These are phyloP conservation scores for Smittia sp. DNA, from an alignment of 2,888 invertebrate genomes.

Conservation along the genomic window DNA sequence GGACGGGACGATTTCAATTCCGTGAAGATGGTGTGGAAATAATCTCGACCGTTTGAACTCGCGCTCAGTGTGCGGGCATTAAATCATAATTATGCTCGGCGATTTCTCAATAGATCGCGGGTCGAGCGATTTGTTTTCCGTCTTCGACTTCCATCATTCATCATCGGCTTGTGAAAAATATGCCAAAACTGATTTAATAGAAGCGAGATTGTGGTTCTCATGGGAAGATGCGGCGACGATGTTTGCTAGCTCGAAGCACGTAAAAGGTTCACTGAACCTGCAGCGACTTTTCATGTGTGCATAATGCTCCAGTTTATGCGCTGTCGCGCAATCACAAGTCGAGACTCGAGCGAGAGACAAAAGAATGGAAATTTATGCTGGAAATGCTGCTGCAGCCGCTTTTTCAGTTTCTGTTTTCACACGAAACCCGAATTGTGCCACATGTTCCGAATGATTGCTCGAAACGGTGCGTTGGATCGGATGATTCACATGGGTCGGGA, in stretches of 20 bases:
- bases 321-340: neutral
- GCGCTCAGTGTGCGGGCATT: constrained; percentile 20
- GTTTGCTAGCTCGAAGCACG: neutral
- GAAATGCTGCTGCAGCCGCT: neutral
- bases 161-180: constrained; percentile 5
- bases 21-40: constrained; percentile 31
- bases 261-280: neutral
- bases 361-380: neutral
- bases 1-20: neutral
- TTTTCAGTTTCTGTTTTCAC: constrained; percentile 1
- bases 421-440: neutral
- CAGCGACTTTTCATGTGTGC: neutral
- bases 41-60: constrained; percentile 32
- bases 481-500: neutral
- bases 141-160: neutral
- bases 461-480: neutral
- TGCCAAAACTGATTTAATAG: neutral
- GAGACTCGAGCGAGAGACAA: neutral
- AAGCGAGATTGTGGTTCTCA: neutral
- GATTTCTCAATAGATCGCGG: constrained; percentile 18
- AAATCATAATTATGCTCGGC: constrained; percentile 39
- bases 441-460: neutral
- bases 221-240: constrained; percentile 6
- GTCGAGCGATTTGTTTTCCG: neutral
- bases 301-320: neutral